Conservation (phyloP, 37 sponge, comb jelly and placozoan species). For the Aphrocallistes beatrix region DNA sequence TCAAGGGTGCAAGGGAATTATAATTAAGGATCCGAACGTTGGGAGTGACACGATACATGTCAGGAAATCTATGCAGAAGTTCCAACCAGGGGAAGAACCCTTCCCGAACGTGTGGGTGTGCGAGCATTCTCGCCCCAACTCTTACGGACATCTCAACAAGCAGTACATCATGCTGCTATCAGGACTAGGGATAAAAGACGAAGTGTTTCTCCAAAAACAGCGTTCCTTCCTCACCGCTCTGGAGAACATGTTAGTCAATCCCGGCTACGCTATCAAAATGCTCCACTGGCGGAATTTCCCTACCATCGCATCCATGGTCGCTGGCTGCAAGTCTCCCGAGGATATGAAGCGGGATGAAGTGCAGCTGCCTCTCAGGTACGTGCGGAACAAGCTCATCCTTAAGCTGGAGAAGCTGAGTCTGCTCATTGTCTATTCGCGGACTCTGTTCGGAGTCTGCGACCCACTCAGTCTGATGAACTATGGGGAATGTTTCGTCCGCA, state of each 20-base stretch:
- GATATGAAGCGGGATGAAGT: conserved; percentile 7
- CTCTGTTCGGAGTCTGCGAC: conserved; percentile 75
- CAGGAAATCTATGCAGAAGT: conserved; percentile 62
- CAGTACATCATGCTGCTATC: conserved; percentile 68
- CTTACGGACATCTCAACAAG: conserved; percentile 56
- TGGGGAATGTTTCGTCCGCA: conserved; percentile 57
- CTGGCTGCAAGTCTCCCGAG: background rate
- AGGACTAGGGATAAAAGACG: conserved; percentile 52
- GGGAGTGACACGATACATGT: conserved; percentile 4
- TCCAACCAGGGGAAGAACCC: conserved; percentile 36
- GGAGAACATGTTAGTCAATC: conserved; percentile 27
- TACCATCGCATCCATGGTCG: conserved; percentile 23
- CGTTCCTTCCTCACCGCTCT: conserved; percentile 25
- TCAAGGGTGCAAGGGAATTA: conserved; percentile 63
- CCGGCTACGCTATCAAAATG: conserved; percentile 37
- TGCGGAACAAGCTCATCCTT: conserved; percentile 29
- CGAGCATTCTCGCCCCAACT: conserved; percentile 50
- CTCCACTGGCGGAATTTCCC: conserved; percentile 34
- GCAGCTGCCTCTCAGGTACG: conserved; percentile 1
- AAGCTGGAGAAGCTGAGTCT: conserved; percentile 50
- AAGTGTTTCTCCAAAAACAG: conserved; percentile 41
- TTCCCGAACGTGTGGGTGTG: conserved; percentile 44
- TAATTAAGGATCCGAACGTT: conserved; percentile 27
- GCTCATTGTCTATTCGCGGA: conserved; percentile 48
- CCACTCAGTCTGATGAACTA: conserved; percentile 34